Evolutionary conservation across 2,888 invertebrate species (phyloP), one percentile per base, ranked within the genome.

Genomic region (Buathra laborator): DNA sequence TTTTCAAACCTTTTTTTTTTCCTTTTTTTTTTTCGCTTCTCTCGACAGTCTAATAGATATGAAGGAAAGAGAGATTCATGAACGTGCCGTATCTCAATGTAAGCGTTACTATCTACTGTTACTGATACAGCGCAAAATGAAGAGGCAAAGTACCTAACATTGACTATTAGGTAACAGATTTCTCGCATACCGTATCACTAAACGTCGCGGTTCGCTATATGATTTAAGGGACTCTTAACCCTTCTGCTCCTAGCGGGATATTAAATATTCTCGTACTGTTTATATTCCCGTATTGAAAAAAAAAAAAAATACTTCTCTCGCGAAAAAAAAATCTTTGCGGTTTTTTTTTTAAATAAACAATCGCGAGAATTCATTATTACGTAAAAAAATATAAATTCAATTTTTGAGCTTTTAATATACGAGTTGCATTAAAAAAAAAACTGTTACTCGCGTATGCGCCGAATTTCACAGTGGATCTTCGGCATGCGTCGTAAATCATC

Each of bases 401-500:
- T 37, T 37, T 37, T 7, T 37, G 37, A 0, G 7, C 37, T 37
- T 37, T 37, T 7, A 1, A 6, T 37, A 1, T 7, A 37, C 37
- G 37, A 37, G 37, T 37, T 37, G 1, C 0, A 4, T 5, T 0
- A 37, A 24, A 24, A 19, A 56, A 56, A 24, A 56, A 12, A 12
- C 0, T 3, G 46, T 14, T 48, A 14, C 0, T 16, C 24, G 19
- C 7, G 48, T 14, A 12, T n/a, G 5, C 4, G 12, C 24, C 16
- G 51, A 67, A 53, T 44, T 66, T 37, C 53, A 10, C 37, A 6
- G 29, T 16, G 51, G 32, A 77, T 37, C 19, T 53, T 44, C 12
- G 48, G 66, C 51, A 44, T 19, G 68, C 37, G 59, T 64, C 78
- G 67, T 85, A 85, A 85, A 85, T 85, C 85, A 83, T 83, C 43